These are phyloP conservation scores for Coluber constrictor DNA, from an alignment of 2,797 vertebrate species.

Conservation along the genomic window DNA sequence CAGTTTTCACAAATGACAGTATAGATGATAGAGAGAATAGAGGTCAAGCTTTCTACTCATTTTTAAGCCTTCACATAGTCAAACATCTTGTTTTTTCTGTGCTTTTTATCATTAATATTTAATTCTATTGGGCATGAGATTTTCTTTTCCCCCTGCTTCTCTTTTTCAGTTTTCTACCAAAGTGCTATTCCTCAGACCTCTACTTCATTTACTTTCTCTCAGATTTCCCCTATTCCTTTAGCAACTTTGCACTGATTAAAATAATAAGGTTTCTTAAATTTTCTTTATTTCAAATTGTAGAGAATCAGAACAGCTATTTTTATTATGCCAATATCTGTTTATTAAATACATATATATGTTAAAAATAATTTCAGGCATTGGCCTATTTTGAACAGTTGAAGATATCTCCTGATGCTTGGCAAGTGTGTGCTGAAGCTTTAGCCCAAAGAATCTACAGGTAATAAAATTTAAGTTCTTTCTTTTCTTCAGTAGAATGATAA, in stretches of 20 bases:
- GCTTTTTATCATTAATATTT: neutral
- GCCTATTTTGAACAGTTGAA: slow-evolving; percentile 98
- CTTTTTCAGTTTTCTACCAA: neutral
- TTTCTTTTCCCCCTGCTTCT: neutral
- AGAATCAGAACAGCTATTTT: neutral
- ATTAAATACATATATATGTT: neutral
- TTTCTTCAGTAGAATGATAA: neutral
- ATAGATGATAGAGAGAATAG: neutral
- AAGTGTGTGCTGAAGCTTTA: slow-evolving; percentile 92
- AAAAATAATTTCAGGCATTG: slow-evolving; percentile 78
- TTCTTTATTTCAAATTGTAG: neutral
- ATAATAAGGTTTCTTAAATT: neutral
- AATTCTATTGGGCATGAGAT: neutral
- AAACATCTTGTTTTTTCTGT: neutral
- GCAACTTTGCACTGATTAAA: neutral
- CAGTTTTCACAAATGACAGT: neutral
- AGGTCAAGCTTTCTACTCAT: neutral
- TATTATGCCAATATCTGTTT: neutral
- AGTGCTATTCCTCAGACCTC: neutral
- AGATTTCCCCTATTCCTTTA: neutral
- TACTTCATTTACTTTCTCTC: neutral
- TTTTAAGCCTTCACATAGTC: neutral
- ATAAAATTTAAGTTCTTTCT: slow-evolving; percentile 28
- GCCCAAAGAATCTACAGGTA: slow-evolving; percentile 91
- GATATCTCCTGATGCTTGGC: slow-evolving; percentile 94